Evolutionary conservation across 2,113 vertebrate genomes (phyloP).

Genomic region (Lipotes vexillifer): DNA sequence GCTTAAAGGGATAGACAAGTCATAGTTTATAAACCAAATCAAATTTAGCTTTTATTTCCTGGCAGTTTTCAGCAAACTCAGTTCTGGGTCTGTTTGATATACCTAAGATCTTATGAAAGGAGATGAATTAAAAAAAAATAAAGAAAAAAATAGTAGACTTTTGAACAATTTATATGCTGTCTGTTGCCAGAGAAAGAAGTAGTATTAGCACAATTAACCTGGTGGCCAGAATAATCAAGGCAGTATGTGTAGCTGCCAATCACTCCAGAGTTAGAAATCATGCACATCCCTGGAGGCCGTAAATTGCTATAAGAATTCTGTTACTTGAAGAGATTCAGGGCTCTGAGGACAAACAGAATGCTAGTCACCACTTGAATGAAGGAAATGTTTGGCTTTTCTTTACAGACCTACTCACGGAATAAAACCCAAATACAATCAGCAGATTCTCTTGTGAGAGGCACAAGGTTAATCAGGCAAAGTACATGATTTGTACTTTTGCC

Average conservation of each 20-base stretch:
- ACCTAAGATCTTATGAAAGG: not conserved
- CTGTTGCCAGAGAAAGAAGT: constrained; percentile 3
- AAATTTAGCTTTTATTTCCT: constrained; percentile 38
- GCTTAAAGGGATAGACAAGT: constrained; percentile 5
- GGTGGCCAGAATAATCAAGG: constrained; percentile 5
- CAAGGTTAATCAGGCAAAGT: constrained; percentile 31
- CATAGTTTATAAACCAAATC: constrained; percentile 28
- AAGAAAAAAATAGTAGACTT: not conserved
- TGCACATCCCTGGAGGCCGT: not conserved
- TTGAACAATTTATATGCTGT: not conserved
- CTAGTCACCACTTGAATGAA: constrained; percentile 1
- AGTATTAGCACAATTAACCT: constrained; percentile 36
- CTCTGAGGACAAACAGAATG: constrained; percentile 26
- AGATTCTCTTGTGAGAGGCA: constrained; percentile 43
- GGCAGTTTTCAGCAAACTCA: constrained; percentile 27
- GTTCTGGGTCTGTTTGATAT: not conserved
- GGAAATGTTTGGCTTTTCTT: constrained; percentile 21
- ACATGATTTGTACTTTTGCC: not conserved
- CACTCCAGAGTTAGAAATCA: not conserved
- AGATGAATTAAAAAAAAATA: not conserved
- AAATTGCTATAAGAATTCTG: not conserved
- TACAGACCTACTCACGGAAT: constrained; percentile 17
- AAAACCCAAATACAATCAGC: constrained; percentile 19
- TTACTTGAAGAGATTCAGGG: not conserved
- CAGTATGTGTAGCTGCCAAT: not conserved